Conservation (phyloP, 2,888 invertebrate genomes). For the Oligia latruncula region DNA sequence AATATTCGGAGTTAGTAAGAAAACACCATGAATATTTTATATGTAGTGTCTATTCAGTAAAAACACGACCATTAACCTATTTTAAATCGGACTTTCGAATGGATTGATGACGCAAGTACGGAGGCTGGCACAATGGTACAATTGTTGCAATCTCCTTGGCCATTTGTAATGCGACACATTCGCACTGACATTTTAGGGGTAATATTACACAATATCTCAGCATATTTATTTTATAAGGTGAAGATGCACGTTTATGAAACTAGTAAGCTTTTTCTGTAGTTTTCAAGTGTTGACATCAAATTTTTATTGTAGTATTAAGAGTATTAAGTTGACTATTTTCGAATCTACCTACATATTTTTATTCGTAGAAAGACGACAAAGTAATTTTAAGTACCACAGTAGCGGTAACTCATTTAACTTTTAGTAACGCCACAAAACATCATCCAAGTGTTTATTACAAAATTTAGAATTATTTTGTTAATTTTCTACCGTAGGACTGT, state of each 20-base stretch:
- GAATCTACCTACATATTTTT: not conserved
- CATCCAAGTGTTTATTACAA: not conserved
- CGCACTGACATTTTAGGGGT: conserved; percentile 71
- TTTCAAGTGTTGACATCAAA: not conserved
- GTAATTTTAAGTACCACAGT: not conserved
- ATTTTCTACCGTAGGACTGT: conserved; percentile 5
- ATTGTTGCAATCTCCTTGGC: conserved; percentile 75
- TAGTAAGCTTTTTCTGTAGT: conserved; percentile 14
- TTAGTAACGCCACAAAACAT: conserved; percentile 9
- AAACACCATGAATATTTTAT: conserved; percentile 76
- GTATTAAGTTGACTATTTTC: not conserved
- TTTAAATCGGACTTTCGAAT: conserved; percentile 85
- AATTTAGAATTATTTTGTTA: conserved; percentile 19
- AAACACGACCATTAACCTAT: conserved; percentile 85
- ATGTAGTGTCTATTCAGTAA: conserved; percentile 78
- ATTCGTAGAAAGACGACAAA: not conserved
- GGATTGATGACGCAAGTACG: conserved; percentile 81
- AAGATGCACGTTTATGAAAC: conserved; percentile 46
- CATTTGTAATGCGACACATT: conserved; percentile 76
- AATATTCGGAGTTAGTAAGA: conserved; percentile 65
- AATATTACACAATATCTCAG: conserved; percentile 69
- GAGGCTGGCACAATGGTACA: conserved; percentile 81
- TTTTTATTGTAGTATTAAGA: not conserved
- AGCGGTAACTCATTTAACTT: not conserved
- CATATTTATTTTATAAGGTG: conserved; percentile 67